phyloP scores from a whole-genome alignment of 1,140 invertebrate species.

The Penaeus vannamei region DNA sequence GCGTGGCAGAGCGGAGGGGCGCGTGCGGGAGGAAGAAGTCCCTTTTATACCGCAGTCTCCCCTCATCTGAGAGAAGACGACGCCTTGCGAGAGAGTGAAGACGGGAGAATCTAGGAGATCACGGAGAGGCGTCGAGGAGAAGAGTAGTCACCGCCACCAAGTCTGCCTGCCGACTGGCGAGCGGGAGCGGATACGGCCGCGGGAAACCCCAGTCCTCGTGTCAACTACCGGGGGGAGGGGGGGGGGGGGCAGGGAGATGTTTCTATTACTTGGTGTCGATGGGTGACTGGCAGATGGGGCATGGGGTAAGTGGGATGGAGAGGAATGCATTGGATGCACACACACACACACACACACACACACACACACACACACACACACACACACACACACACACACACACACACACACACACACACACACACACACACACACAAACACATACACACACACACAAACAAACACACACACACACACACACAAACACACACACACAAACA shows the following conservation, averaged over 20 bases:
- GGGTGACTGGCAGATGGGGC: not conserved
- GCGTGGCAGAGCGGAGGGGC: not conserved
- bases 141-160: slow-evolving; percentile 43
- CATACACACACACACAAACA: too few relatives aligned
- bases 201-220: not conserved
- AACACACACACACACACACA: too few relatives aligned
- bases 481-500: too few relatives aligned
- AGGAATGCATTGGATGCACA: not conserved
- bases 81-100: slow-evolving; percentile 3
- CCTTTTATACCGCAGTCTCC: not conserved
- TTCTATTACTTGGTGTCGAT: too few relatives aligned
- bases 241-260: not conserved
- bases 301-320: not conserved
- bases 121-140: not conserved
- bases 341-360: not conserved
- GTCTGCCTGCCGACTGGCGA: slow-evolving; percentile 54
- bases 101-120: slow-evolving; percentile 25
- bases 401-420: slow-evolving; percentile 3
- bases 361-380: not conserved
- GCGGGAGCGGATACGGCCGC: not conserved
- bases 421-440: not conserved
- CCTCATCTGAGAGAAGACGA: not conserved
- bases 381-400: slow-evolving; percentile 10
- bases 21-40: not conserved
- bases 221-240: not conserved